phyloP scores from a whole-genome alignment of 2,888 invertebrate species.

The Caenorhabditis japonica region DNA sequence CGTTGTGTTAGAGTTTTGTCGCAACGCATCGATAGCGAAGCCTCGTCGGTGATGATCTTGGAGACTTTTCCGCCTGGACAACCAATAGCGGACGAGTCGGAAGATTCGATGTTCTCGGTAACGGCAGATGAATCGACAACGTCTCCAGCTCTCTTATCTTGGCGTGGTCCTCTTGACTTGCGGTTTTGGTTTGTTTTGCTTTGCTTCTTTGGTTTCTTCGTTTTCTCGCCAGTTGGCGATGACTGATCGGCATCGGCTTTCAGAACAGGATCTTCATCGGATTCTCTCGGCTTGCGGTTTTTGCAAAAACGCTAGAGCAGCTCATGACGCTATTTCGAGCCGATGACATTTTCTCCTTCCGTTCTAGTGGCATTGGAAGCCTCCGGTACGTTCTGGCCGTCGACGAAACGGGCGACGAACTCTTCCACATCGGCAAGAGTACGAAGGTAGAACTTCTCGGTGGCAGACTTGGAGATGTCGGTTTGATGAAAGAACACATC shows the following conservation, averaged over 20 bases:
- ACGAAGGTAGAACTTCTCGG: constrained; percentile 88
- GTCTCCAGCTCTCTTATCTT: constrained; percentile 27
- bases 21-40: constrained; percentile 37
- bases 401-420: constrained; percentile 78
- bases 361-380: constrained; percentile 92
- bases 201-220: constrained; percentile 44
- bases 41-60: constrained; percentile 36
- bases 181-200: constrained; percentile 32
- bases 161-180: constrained; percentile 17
- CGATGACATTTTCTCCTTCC: constrained; percentile 90
- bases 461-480: constrained; percentile 59
- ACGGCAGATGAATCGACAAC: constrained; percentile 7
- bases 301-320: constrained; percentile 55
- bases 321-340: constrained; percentile 78
- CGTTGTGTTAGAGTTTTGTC: constrained; percentile 32
- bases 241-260: not conserved
- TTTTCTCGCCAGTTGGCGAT: constrained; percentile 9
- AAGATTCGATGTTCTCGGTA: constrained; percentile 4
- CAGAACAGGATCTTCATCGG: constrained; percentile 15
- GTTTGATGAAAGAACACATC: constrained; percentile 97
- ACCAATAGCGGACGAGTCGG: not conserved
- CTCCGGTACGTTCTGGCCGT: constrained; percentile 93
- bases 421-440: constrained; percentile 82
- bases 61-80: constrained; percentile 29
- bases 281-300: constrained; percentile 33